Conservation (phyloP, 2,797 vertebrate species). For the Siniperca obscura region DNA sequence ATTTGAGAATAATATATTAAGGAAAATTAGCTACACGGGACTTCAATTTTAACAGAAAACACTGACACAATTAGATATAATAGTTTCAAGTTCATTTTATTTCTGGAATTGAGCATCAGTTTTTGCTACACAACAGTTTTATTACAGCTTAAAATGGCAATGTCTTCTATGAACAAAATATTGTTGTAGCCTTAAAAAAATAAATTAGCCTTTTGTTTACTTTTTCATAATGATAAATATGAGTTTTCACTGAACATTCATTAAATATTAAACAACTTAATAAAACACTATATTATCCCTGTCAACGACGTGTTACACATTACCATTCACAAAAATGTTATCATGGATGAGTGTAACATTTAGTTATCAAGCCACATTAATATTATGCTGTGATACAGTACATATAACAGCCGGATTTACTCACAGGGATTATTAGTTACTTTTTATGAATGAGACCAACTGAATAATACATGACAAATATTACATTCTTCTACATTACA, state of each 20-base stretch:
- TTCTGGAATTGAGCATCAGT: conserved; percentile 27
- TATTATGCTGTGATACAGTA: not conserved
- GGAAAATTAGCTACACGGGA: accelerated
- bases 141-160: conserved; percentile 47
- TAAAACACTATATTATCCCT: conserved; percentile 35
- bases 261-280: not conserved
- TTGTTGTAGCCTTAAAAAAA: conserved; percentile 60
- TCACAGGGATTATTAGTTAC: conserved; percentile 4
- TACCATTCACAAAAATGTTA: conserved; percentile 10
- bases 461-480: conserved; percentile 23
- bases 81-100: conserved; percentile 54
- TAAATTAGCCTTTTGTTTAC: conserved; percentile 52
- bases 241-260: conserved; percentile 49
- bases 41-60: conserved; percentile 4
- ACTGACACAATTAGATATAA: not conserved
- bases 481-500: conserved; percentile 45
- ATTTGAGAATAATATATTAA: not conserved
- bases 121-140: conserved; percentile 39
- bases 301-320: conserved; percentile 20
- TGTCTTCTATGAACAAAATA: conserved; percentile 54
- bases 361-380: conserved; percentile 10
- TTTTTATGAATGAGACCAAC: conserved; percentile 14
- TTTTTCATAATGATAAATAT: conserved; percentile 26
- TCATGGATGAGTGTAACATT: conserved; percentile 15
- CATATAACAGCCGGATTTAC: conserved; percentile 18